These are phyloP conservation scores for Cheilosia variabilis DNA, from an alignment of 2,888 invertebrate species.

Conservation along the genomic window DNA sequence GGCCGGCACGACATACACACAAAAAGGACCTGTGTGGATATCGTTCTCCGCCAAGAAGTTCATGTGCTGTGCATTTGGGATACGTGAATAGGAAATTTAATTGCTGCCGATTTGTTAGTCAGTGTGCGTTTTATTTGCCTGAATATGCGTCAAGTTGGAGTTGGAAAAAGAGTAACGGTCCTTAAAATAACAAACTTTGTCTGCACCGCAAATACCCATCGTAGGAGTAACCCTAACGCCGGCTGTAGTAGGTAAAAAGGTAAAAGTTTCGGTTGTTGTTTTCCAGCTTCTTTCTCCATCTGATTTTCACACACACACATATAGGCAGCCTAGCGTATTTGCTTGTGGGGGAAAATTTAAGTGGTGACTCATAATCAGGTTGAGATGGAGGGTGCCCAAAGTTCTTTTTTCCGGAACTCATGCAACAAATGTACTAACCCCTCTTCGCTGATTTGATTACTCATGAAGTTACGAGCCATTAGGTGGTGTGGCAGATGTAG, in stretches of 20 bases:
- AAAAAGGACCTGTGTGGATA: constrained; percentile 42
- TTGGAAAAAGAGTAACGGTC: not conserved
- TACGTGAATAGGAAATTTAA: constrained; percentile 64
- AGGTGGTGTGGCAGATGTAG: constrained; percentile 30
- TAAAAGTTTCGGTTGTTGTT: constrained; percentile 1
- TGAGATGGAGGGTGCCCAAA: not conserved
- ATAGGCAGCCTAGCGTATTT: not conserved
- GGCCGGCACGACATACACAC: not conserved
- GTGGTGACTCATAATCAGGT: constrained; percentile 64
- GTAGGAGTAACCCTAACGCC: not conserved
- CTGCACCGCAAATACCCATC: constrained; percentile 15
- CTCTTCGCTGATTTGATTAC: constrained; percentile 62
- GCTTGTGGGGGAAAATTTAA: constrained; percentile 33
- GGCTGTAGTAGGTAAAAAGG: constrained; percentile 8
- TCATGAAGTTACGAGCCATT: constrained; percentile 48
- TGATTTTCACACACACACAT: constrained; percentile 1
- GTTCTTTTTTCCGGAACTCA: constrained; percentile 19
- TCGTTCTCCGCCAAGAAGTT: not conserved
- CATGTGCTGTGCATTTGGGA: constrained; percentile 32
- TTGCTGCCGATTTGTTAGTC: constrained; percentile 66
- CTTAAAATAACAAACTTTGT: constrained; percentile 54
- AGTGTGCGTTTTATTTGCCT: constrained; percentile 16
- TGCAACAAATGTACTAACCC: constrained; percentile 56
- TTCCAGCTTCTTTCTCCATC: not conserved
- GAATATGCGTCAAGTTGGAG: constrained; percentile 8